These are phyloP conservation scores for Turnix velox DNA, from an alignment of 2,113 vertebrate genomes.

Conservation along the genomic window DNA sequence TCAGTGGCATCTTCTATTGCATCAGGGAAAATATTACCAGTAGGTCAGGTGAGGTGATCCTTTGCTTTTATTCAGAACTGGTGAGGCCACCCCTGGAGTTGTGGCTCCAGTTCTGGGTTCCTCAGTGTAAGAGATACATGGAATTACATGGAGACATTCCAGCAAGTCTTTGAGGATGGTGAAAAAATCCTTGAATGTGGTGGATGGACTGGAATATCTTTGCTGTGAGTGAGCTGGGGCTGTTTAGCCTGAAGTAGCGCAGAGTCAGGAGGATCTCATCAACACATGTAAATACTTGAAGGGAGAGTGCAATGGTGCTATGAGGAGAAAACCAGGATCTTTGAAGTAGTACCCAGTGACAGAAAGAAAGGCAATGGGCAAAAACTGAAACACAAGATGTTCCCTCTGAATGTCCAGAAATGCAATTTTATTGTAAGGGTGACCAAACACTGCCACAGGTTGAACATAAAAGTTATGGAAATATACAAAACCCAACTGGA, in stretches of 20 bases:
- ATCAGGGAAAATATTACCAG: not conserved
- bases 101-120: not conserved
- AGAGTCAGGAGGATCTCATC: not conserved
- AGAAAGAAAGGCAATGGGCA: not conserved
- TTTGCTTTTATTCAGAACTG: not conserved
- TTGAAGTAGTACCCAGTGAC: not conserved
- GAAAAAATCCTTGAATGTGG: not conserved
- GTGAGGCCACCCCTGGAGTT: not conserved
- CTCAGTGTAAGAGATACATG: not conserved
- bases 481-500: not conserved
- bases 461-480: not conserved
- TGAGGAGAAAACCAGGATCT: rapidly evolving
- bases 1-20: not conserved
- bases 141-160: not conserved
- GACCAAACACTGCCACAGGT: not conserved
- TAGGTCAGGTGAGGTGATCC: rapidly evolving
- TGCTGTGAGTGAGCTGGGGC: not conserved
- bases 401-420: not conserved
- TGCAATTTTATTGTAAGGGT: not conserved
- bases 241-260: not conserved
- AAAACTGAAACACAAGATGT: not conserved
- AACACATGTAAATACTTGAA: not conserved
- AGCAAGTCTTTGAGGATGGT: no score
- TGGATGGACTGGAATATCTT: not conserved
- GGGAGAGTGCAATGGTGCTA: not conserved